phyloP scores from a whole-genome alignment of 2,797 vertebrate species.

The Alca torda region DNA sequence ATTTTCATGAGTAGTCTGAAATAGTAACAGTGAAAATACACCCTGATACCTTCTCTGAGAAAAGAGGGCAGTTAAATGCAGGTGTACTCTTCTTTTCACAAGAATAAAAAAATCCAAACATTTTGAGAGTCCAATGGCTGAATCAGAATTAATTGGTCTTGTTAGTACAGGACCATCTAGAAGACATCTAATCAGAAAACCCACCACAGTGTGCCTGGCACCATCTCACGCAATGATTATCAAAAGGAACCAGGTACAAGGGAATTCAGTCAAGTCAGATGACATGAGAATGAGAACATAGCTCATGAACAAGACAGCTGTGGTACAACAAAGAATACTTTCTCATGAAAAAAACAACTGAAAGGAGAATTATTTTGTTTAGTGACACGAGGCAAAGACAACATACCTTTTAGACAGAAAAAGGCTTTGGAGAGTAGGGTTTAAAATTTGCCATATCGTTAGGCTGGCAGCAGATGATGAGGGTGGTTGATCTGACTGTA shows the following conservation, averaged over 20 bases:
- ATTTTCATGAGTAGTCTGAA: neutral
- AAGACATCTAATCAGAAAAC: neutral
- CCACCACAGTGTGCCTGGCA: neutral
- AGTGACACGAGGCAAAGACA: slow-evolving; percentile 10
- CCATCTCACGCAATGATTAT: neutral
- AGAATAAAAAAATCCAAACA: neutral
- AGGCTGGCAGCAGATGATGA: slow-evolving; percentile 74
- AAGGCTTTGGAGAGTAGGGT: slow-evolving; percentile 71
- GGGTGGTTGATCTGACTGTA: slow-evolving; percentile 71
- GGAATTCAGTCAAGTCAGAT: neutral
- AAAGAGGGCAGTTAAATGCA: neutral
- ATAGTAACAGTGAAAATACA: neutral
- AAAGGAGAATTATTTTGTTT: neutral
- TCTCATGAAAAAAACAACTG: neutral
- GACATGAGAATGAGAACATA: neutral
- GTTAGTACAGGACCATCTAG: neutral
- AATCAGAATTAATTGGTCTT: neutral
- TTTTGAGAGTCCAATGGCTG: neutral
- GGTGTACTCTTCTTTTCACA: neutral
- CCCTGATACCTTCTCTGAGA: neutral
- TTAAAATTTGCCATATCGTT: slow-evolving; percentile 75
- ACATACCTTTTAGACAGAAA: slow-evolving; percentile 80
- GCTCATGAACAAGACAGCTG: neutral
- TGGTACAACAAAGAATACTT: neutral
- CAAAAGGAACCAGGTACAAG: neutral